These are phyloP conservation scores for Babyrousa celebensis DNA, from an alignment of 2,797 vertebrate genomes.

Conservation along the genomic window DNA sequence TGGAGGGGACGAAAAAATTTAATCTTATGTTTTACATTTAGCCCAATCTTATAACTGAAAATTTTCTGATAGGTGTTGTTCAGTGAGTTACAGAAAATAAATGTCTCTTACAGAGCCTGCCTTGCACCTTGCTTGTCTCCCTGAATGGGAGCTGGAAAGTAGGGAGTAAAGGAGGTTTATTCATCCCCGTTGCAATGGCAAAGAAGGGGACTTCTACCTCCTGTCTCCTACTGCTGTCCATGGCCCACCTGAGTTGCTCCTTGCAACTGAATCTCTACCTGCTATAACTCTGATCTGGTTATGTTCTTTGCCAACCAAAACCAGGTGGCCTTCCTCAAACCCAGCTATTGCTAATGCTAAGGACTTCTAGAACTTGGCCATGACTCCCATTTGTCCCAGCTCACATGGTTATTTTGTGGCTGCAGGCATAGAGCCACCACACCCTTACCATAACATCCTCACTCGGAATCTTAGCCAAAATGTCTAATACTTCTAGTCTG, in stretches of 20 bases:
- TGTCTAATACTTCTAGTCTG: neutral
- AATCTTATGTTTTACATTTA: conserved; percentile 5
- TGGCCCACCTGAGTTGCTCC: neutral
- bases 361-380: neutral
- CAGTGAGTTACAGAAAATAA: neutral
- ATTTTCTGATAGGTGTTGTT: neutral
- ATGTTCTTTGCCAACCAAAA: neutral
- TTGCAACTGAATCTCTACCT: neutral
- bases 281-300: neutral
- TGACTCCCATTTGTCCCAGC: neutral
- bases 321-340: neutral
- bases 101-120: neutral
- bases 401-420: neutral
- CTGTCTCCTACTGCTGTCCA: neutral
- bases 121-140: neutral
- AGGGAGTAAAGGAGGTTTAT: neutral
- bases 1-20: neutral
- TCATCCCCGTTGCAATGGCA: neutral
- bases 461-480: neutral
- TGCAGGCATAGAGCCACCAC: neutral
- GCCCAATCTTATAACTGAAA: neutral
- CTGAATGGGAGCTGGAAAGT: neutral
- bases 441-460: neutral
- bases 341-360: neutral
- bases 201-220: neutral